A percentile compares a stretch with the other conserved stretches of the same genome.
Evolutionary conservation across 2,797 vertebrate genomes (phyloP).

Genomic region (Pteropus rufus): DNA sequence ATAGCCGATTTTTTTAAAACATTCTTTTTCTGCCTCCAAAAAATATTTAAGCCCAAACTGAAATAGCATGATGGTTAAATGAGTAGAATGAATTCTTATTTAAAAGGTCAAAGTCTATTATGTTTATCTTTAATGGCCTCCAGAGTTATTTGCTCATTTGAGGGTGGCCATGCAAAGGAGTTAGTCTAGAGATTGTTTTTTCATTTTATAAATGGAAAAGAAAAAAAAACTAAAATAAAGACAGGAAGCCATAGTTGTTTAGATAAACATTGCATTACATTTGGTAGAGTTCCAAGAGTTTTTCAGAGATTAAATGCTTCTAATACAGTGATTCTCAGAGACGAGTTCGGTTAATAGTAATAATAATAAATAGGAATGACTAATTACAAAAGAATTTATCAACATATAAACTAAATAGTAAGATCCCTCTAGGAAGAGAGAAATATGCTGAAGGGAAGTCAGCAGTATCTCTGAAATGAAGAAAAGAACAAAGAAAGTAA

Average conservation of each 20-base stretch:
- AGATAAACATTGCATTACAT: neutral
- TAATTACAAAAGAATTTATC: neutral
- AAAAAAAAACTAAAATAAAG: neutral
- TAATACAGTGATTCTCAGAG: neutral
- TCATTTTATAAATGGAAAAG: slow-evolving; percentile 32
- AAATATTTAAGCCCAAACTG: neutral
- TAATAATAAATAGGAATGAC: neutral
- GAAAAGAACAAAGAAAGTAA: neutral
- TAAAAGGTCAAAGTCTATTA: slow-evolving; percentile 20
- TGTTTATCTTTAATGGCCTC: neutral
- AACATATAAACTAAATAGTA: neutral
- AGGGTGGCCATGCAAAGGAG: neutral
- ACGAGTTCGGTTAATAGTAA: neutral
- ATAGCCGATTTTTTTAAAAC: neutral
- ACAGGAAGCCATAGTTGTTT: neutral
- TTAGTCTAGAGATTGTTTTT: neutral
- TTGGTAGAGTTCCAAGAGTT: neutral
- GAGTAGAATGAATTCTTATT: neutral
- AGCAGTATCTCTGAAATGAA: neutral
- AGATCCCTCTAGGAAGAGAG: neutral
- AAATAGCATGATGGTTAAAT: slow-evolving; percentile 10
- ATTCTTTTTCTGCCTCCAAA: neutral
- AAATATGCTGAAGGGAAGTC: neutral
- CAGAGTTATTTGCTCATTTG: neutral
- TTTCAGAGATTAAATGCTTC: slow-evolving; percentile 18